Evolutionary conservation across 2,113 vertebrate species (phyloP), one percentile per base, ranked within the genome.

Genomic region (Ornithorhynchus anatinus): DNA sequence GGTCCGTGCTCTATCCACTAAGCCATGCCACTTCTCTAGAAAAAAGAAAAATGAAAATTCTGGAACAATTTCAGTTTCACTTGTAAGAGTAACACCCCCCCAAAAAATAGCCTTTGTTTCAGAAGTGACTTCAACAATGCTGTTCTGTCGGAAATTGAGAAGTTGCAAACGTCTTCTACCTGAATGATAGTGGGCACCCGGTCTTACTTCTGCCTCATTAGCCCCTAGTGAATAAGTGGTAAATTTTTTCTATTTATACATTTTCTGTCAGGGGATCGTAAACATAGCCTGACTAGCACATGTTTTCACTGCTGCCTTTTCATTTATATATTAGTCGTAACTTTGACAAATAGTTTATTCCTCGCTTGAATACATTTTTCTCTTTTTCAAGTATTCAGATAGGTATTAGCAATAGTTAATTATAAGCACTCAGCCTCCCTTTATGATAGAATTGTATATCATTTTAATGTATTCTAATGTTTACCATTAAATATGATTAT

Each of bases 181-280:
- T 91, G 89, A 91, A 13, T 45, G 77, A 89, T 90, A 66, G 62
- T 72, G 48, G 82, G 58, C 1, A 0, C 76, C 74, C 80, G 78
- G 90, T 90, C 86, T 92, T 90, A 92, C 89, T 86, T 91, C 83
- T 89, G 82, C 88, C 90, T 92, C 90, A 91, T 93, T 92, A 93
- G 86, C 70, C 72, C 65, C 81, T 80, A 7, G 56, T 89, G 89
- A 91, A 88, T 68, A 75, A 89, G 82, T 88, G 87, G 90, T 91
- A 88, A 86, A 82, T 92, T 91, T 89, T 84, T 77, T 43, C 81
- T 90, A 66, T 90, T 91, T 90, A 87, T 90, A 84, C 53, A 80
- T 81, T 74, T 87, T 84, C 80, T 90, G 85, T 84, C 89, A 91
- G 68, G n/a, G 52, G 45, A 89, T 89, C 85, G 84, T 91, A 91